A percentile compares a stretch with the other conserved stretches of the same genome.
Evolutionary conservation across 2,888 invertebrate genomes (phyloP).

Genomic region (Pachydiplax longipennis): DNA sequence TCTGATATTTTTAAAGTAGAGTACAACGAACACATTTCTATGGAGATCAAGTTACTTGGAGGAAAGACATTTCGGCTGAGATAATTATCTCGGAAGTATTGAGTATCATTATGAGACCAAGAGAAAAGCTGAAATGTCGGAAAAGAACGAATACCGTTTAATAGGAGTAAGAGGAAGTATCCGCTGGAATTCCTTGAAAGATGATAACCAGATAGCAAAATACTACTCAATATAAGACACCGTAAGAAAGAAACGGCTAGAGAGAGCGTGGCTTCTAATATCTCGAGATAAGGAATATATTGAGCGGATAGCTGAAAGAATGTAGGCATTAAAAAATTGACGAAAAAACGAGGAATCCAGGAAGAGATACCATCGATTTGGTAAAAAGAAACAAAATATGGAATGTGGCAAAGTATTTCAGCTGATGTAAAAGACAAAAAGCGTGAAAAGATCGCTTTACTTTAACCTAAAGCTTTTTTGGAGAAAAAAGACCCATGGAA

Average conservation of each 20-base stretch:
- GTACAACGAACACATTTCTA: background rate
- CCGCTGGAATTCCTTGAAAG: background rate
- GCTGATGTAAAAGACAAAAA: too few relatives aligned
- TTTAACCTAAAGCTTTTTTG: too few relatives aligned
- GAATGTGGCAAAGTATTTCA: too few relatives aligned
- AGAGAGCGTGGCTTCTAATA: background rate
- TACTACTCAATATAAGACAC: background rate
- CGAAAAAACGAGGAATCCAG: background rate
- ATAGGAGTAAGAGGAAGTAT: background rate
- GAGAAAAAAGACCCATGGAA: too few relatives aligned
- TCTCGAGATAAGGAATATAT: background rate
- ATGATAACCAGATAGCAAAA: constrained; percentile 2
- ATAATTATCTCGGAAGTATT: background rate
- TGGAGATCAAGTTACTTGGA: background rate
- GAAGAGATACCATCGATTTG: background rate
- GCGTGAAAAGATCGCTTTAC: too few relatives aligned
- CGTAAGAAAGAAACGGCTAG: background rate
- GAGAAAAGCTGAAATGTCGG: too few relatives aligned
- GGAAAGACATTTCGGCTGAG: background rate
- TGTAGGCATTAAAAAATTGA: background rate
- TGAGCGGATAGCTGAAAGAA: background rate
- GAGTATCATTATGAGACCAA: too few relatives aligned
- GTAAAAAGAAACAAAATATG: too few relatives aligned
- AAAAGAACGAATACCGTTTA: too few relatives aligned
- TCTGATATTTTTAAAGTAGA: too few relatives aligned